Percentiles rank a stretch among this genome's conserved stretches.
Evolutionary conservation across 2,888 invertebrate genomes (phyloP).

Genomic region (Cataglyphis rosenhaueri): DNA sequence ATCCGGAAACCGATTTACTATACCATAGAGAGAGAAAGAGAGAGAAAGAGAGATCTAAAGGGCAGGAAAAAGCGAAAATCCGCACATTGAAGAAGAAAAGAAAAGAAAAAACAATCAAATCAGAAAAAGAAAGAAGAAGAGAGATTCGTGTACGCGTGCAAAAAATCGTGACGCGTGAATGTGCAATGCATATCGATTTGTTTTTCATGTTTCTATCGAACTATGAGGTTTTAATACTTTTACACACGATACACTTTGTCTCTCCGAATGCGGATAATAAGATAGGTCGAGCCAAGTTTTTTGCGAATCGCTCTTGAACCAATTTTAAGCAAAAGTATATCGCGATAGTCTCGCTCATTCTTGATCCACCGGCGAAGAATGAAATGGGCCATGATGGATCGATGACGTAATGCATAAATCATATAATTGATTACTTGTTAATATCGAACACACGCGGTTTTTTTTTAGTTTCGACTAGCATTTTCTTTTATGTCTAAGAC

Average conservation of each 20-base stretch:
- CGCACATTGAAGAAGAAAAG: neutral
- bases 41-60: conserved; percentile 53
- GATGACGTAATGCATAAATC: conserved; percentile 34
- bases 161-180: conserved; percentile 33
- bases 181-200: conserved; percentile 71
- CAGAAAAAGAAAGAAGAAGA: conserved; percentile 30
- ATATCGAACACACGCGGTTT: conserved; percentile 19
- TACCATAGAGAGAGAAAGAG: conserved; percentile 23
- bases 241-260: conserved; percentile 69
- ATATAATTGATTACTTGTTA: conserved; percentile 36
- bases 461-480: conserved; percentile 35
- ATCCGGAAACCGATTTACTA: conserved; percentile 26
- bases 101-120: conserved; percentile 22
- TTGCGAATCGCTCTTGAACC: conserved; percentile 33
- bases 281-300: conserved; percentile 5
- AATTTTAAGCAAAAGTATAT: conserved; percentile 35
- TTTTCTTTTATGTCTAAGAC: conserved; percentile 77
- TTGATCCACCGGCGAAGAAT: conserved; percentile 17
- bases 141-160: conserved; percentile 41
- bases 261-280: conserved; percentile 1
- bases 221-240: conserved; percentile 81
- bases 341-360: conserved; percentile 40
- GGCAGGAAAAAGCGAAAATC: neutral
- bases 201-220: conserved; percentile 77
- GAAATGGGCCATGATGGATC: neutral